These are phyloP conservation scores for Oncorhynchus nerka DNA, from an alignment of 2,113 vertebrate species.

Conservation along the genomic window DNA sequence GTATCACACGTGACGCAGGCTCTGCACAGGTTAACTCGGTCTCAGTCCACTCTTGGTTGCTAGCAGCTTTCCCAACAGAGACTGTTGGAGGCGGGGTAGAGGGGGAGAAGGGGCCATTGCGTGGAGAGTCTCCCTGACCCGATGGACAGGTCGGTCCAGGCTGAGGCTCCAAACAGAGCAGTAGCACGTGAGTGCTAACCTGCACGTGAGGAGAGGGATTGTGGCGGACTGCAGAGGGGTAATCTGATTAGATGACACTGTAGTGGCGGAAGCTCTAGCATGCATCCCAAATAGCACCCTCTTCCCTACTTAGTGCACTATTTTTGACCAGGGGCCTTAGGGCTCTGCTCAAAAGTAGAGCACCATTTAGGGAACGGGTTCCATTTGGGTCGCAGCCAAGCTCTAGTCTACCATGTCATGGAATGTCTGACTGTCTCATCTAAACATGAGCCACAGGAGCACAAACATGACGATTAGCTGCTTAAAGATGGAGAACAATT, in stretches of 20 bases:
- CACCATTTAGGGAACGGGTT: no score
- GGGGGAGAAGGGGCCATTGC: background rate
- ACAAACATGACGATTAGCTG: conserved; percentile 21
- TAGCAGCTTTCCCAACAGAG: background rate
- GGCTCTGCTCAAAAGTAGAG: no score
- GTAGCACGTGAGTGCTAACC: conserved; percentile 65
- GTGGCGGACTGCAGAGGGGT: conserved; percentile 33
- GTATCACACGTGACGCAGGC: background rate
- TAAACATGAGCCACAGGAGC: conserved; percentile 16
- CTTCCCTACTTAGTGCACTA: no score
- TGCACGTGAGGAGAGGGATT: conserved; percentile 58
- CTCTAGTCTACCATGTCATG: background rate
- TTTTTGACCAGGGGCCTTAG: no score
- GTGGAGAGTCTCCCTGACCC: conserved; percentile 30
- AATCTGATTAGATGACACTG: conserved; percentile 64
- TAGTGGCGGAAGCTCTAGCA: conserved; percentile 26
- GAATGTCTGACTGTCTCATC: background rate
- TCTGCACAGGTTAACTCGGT: background rate
- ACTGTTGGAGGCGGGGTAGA: background rate
- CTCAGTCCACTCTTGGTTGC: no score
- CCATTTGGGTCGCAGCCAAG: no score
- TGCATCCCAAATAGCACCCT: no score
- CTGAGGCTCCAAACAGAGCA: conserved; percentile 47
- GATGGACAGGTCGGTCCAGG: conserved; percentile 28
- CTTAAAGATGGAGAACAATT: no score